Conservation (phyloP, 2,113 vertebrate genomes). For the Mirza zaza region DNA sequence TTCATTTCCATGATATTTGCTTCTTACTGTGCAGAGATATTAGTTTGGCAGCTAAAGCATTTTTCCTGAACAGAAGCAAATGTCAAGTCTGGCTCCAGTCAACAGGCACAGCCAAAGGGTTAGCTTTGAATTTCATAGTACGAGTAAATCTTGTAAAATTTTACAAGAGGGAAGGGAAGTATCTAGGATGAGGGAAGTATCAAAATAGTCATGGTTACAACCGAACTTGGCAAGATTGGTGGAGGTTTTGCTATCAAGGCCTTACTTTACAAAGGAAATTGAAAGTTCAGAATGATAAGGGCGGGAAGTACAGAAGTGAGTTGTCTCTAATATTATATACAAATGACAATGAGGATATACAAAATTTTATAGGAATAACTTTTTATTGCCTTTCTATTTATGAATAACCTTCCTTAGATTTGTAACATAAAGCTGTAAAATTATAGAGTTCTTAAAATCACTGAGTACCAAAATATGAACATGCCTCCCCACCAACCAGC, state of each 20-base stretch:
- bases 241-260: not conserved
- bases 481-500: not conserved
- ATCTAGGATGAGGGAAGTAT: not conserved
- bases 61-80: constrained; percentile 65
- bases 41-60: constrained; percentile 39
- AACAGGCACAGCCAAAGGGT: not conserved
- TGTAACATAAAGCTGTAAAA: constrained; percentile 5
- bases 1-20: constrained; percentile 39
- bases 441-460: not conserved
- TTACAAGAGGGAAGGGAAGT: not conserved
- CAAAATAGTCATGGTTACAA: not conserved
- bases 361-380: not conserved
- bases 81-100: constrained; percentile 39
- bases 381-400: constrained; percentile 3
- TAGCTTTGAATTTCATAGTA: constrained; percentile 41
- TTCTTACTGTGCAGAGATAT: constrained; percentile 46
- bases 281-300: not conserved
- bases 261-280: not conserved
- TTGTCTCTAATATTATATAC: not conserved
- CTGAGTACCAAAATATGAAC: not conserved
- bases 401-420: not conserved
- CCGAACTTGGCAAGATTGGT: not conserved
- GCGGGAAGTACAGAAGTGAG: not conserved
- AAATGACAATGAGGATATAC: not conserved
- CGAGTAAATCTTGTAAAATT: constrained; percentile 8